Evolutionary conservation across 2,888 invertebrate genomes (phyloP).

Genomic region (Chrysodeixis includens): DNA sequence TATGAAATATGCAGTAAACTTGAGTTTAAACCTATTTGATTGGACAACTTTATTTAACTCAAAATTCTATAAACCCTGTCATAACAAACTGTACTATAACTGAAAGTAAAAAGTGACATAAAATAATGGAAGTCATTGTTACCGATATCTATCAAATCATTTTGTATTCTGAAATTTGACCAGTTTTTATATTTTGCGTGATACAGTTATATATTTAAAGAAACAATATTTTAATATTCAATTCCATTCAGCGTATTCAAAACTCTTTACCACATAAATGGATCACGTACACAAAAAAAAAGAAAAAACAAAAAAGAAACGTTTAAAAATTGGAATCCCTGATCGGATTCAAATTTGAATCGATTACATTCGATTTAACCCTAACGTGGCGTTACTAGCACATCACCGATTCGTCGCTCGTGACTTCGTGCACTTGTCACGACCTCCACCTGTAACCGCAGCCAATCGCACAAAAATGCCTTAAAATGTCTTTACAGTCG

Average conservation of each 20-base stretch:
- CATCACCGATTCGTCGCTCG: conserved; percentile 61
- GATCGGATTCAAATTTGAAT: conserved; percentile 45
- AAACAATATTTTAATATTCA: neutral
- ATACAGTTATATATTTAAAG: neutral
- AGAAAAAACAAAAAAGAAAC: conserved; percentile 27
- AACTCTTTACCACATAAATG: conserved; percentile 11
- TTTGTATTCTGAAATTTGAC: no score
- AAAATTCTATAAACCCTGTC: no score
- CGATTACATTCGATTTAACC: conserved; percentile 48
- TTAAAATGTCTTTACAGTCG: conserved; percentile 69
- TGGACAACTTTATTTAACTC: no score
- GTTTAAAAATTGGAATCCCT: conserved; percentile 31
- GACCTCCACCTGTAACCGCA: conserved; percentile 81
- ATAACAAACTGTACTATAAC: no score
- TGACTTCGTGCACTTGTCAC: conserved; percentile 70
- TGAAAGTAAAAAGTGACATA: no score
- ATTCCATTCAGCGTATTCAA: conserved; percentile 2
- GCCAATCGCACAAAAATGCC: conserved; percentile 75
- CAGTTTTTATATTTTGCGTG: no score
- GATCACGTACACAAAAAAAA: conserved; percentile 25
- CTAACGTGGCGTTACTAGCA: conserved; percentile 39
- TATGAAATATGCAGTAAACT: conserved; percentile 51
- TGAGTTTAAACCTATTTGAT: no score
- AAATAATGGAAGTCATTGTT: no score
- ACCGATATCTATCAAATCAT: no score